Percentiles rank a stretch among this genome's conserved stretches.
phyloP scores from a whole-genome alignment of 1,140 invertebrate genomes.

The Euborellia annulipes region DNA sequence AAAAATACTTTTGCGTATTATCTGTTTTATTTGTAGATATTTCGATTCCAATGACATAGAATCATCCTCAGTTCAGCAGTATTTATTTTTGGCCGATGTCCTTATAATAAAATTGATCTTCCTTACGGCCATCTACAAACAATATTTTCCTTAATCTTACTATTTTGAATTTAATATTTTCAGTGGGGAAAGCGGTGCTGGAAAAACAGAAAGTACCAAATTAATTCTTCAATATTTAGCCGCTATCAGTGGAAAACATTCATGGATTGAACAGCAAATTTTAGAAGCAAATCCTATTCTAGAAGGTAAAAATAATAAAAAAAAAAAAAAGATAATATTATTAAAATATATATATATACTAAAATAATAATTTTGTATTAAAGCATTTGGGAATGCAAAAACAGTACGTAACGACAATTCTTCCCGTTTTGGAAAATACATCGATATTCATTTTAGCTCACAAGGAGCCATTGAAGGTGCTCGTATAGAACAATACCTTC shows the following conservation, averaged over 20 bases:
- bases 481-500: slow-evolving; percentile 84
- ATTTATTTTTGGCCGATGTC: no score
- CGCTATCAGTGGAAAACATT: slow-evolving; percentile 79
- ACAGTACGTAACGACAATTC: slow-evolving; percentile 94
- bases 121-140: no score
- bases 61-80: no score
- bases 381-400: slow-evolving; percentile 93
- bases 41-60: no score
- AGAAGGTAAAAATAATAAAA: slow-evolving; percentile 39
- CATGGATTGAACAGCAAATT: slow-evolving; percentile 90
- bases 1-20: no score
- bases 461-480: slow-evolving; percentile 82
- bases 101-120: no score
- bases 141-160: no score
- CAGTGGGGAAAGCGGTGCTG: slow-evolving; percentile 83
- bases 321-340: neutral
- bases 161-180: no score
- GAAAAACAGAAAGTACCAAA: slow-evolving; percentile 90
- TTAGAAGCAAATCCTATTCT: slow-evolving; percentile 86
- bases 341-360: slow-evolving; percentile 3
- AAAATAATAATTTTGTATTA: no score
- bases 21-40: no score
- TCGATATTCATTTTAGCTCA: slow-evolving; percentile 83
- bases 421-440: slow-evolving; percentile 90
- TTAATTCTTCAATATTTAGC: slow-evolving; percentile 81